Evolutionary conservation across 2,888 invertebrate genomes (phyloP).

Genomic region (Scrobipalpa atriplicella): DNA sequence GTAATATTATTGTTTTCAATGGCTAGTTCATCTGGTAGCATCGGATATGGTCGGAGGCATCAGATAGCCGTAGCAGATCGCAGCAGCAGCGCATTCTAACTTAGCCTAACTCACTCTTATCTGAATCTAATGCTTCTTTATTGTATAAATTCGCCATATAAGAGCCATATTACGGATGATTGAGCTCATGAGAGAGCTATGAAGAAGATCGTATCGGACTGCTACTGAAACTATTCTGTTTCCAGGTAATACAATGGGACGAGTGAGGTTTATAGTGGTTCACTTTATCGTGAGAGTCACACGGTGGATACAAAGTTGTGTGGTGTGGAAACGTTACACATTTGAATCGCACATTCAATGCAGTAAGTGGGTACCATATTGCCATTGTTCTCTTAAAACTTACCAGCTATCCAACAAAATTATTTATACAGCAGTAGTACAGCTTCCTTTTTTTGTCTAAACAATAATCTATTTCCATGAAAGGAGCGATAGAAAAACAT

Average conservation of each 20-base stretch:
- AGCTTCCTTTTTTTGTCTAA: too few relatives aligned
- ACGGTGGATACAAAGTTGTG: neutral
- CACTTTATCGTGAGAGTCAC: constrained; percentile 13
- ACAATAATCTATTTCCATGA: too few relatives aligned
- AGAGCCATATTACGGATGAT: constrained; percentile 53
- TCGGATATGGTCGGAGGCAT: constrained; percentile 54
- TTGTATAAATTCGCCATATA: constrained; percentile 66
- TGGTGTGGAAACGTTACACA: neutral
- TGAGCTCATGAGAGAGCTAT: constrained; percentile 44
- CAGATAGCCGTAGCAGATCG: constrained; percentile 52
- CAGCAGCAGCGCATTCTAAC: constrained; percentile 29
- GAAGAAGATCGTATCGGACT: constrained; percentile 33
- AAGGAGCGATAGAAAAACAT: too few relatives aligned
- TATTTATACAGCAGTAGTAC: too few relatives aligned
- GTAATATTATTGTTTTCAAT: constrained; percentile 44
- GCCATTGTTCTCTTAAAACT: too few relatives aligned
- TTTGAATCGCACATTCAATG: constrained; percentile 1
- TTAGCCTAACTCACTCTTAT: constrained; percentile 48
- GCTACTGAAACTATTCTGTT: constrained; percentile 26
- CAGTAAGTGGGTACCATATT: neutral
- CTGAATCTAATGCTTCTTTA: constrained; percentile 63
- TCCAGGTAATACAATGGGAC: constrained; percentile 15
- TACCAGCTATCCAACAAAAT: too few relatives aligned
- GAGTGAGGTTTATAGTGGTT: constrained; percentile 6
- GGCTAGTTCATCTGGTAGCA: constrained; percentile 49